These are phyloP conservation scores for Percopsis omiscomaycus DNA, from an alignment of 2,797 vertebrate species.

Conservation along the genomic window DNA sequence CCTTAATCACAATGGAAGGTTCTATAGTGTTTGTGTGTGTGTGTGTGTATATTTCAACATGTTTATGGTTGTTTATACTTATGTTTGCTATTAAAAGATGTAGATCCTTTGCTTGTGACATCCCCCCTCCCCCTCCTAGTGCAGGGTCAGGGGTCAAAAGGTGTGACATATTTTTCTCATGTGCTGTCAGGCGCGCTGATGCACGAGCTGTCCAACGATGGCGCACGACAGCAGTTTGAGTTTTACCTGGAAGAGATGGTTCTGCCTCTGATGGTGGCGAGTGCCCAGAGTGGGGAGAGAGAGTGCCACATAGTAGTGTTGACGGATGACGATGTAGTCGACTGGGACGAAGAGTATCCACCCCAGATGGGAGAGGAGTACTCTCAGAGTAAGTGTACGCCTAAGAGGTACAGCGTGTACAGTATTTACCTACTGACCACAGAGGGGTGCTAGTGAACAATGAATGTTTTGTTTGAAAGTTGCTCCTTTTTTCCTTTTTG, in stretches of 20 bases:
- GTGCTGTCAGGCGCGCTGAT: conserved; percentile 89
- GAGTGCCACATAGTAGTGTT: conserved; percentile 98
- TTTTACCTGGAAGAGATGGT: conserved; percentile 99
- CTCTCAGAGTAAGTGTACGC: conserved; percentile 90
- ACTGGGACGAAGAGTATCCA: conserved; percentile 99
- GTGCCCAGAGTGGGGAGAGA: conserved; percentile 93
- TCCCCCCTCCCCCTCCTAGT: too few relatives aligned
- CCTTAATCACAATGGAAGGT: not conserved
- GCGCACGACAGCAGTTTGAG: conserved; percentile 93
- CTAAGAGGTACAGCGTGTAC: not conserved
- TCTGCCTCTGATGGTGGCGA: conserved; percentile 94
- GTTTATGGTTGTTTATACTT: too few relatives aligned
- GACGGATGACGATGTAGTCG: conserved; percentile 97
- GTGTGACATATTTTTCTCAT: not conserved
- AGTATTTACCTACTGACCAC: not conserved
- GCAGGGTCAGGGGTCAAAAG: too few relatives aligned
- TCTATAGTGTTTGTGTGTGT: too few relatives aligned
- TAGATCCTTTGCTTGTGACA: too few relatives aligned
- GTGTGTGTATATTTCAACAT: too few relatives aligned
- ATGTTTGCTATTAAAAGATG: too few relatives aligned
- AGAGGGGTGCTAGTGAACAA: not conserved
- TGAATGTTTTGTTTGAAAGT: conserved; percentile 5
- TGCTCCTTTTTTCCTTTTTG: conserved; percentile 27
- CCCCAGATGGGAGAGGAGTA: conserved; percentile 99
- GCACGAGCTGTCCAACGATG: conserved; percentile 98